Evolutionary conservation across 2,888 invertebrate genomes (phyloP).

Genomic region (Lamellibrachia satsuma): DNA sequence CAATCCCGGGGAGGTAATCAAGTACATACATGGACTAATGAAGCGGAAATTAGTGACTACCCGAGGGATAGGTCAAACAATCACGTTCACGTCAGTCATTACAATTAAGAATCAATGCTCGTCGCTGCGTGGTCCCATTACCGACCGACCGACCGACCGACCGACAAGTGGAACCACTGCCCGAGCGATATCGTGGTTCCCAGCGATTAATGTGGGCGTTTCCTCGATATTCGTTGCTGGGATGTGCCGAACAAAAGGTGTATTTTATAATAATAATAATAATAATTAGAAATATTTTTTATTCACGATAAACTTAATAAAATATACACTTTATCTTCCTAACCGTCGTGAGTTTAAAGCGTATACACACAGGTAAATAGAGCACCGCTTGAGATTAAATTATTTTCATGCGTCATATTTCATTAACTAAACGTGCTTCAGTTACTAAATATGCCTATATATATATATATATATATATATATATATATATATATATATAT

Average conservation of each 20-base stretch:
- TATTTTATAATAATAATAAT: too few species aligned
- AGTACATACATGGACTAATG: not conserved
- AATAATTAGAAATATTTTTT: too few species aligned
- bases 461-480: too few species aligned
- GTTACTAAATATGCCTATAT: not conserved
- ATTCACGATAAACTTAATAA: too few species aligned
- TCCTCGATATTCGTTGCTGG: too few species aligned
- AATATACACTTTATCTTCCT: too few species aligned
- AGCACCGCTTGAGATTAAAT: too few species aligned
- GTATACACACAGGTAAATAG: too few species aligned
- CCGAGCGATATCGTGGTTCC: not conserved
- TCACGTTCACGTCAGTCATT: not conserved
- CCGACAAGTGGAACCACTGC: not conserved
- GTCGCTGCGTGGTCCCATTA: not conserved
- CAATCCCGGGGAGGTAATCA: not conserved
- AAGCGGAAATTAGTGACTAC: not conserved
- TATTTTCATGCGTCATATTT: not conserved
- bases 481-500: too few species aligned
- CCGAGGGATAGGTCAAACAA: conserved; percentile 5
- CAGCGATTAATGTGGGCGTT: too few species aligned
- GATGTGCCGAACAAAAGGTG: too few species aligned
- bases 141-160: not conserved
- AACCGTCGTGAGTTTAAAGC: too few species aligned
- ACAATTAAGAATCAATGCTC: conserved; percentile 3
- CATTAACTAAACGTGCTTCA: not conserved